A percentile compares a stretch with the other conserved stretches of the same genome.
Conservation (phyloP, 2,888 invertebrate genomes). For the Noctuana brunneofusca region DNA sequence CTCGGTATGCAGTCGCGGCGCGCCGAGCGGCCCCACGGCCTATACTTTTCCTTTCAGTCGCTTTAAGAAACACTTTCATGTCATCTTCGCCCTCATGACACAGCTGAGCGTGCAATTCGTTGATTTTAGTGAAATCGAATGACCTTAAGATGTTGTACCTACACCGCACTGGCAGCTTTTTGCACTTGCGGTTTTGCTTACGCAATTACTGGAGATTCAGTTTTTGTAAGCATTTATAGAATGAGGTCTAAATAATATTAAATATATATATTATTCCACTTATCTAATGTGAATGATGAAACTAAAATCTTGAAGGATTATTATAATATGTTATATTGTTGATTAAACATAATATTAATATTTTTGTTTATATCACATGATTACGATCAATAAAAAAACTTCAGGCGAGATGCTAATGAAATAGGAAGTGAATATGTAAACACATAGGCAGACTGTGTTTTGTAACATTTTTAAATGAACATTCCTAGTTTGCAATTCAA, state of each 20-base stretch:
- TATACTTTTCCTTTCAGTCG: conserved; percentile 77
- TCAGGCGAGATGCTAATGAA: background rate
- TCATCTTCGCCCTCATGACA: conserved; percentile 69
- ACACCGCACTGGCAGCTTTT: background rate
- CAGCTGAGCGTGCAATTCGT: conserved; percentile 41
- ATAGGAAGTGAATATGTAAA: background rate
- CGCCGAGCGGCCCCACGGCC: conserved; percentile 54
- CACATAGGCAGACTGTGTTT: background rate
- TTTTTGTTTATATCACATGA: background rate
- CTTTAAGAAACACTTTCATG: conserved; percentile 68
- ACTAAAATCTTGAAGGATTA: background rate
- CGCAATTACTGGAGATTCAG: background rate
- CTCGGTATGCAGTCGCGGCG: conserved; percentile 66
- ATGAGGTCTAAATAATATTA: background rate
- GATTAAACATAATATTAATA: no score
- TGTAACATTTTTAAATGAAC: background rate
- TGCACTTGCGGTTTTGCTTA: conserved; percentile 14
- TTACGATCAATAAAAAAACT: background rate
- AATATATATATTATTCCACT: background rate
- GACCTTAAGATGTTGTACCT: conserved; percentile 40
- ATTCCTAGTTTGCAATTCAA: background rate
- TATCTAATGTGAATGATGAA: background rate
- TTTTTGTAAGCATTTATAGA: background rate
- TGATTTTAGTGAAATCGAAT: conserved; percentile 47
- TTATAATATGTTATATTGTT: no score